Conservation (phyloP, 2,797 vertebrate species). For the Choloepus didactylus region DNA sequence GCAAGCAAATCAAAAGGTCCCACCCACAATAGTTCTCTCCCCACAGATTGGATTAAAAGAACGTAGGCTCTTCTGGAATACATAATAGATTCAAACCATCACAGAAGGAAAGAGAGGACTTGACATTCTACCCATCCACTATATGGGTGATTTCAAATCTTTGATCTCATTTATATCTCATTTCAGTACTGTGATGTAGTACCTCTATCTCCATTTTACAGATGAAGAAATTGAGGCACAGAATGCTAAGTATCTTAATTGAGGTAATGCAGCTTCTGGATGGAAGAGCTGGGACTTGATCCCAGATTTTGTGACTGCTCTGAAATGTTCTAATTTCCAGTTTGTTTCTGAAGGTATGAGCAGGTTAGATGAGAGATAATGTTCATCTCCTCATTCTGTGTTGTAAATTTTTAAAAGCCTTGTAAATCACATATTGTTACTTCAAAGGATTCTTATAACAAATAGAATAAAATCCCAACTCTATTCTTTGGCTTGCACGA, state of each 20-base stretch:
- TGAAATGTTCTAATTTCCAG: conserved; percentile 9
- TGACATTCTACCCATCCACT: neutral
- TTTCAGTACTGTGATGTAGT: neutral
- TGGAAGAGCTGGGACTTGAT: neutral
- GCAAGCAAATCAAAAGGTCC: too few relatives aligned
- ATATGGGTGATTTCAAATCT: neutral
- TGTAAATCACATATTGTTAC: neutral
- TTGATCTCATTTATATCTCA: neutral
- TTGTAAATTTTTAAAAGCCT: neutral
- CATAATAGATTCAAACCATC: too few relatives aligned
- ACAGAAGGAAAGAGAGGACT: neutral
- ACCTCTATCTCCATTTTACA: neutral
- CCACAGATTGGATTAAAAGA: too few relatives aligned
- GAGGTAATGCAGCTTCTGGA: neutral
- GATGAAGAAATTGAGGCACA: neutral
- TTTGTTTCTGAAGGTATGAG: conserved; percentile 27
- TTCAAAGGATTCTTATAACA: neutral
- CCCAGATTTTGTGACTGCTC: neutral
- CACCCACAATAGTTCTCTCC: too few relatives aligned
- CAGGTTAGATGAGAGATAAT: neutral
- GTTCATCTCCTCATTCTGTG: neutral
- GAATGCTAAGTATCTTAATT: neutral
- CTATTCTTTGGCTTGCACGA: neutral
- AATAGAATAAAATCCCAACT: neutral
- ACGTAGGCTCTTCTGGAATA: too few relatives aligned